A percentile compares a stretch with the other conserved stretches of the same genome.
These are phyloP conservation scores for Saguinus midas DNA, from an alignment of 2,113 vertebrate genomes.

Conservation along the genomic window DNA sequence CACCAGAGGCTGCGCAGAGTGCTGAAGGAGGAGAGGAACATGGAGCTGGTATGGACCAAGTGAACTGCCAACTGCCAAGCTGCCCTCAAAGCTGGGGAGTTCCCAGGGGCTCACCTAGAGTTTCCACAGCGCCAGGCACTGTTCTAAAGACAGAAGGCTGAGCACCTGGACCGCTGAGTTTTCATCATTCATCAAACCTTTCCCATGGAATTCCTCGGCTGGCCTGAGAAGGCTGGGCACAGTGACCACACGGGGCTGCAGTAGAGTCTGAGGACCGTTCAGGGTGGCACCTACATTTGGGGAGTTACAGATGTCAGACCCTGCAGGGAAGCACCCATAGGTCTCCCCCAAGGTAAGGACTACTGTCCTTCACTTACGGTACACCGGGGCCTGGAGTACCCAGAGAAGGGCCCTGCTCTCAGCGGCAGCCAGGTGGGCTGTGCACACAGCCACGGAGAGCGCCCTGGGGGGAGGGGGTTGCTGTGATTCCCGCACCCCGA, in stretches of 20 bases:
- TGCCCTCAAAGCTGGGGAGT: neutral
- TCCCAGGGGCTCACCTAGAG: rapidly evolving
- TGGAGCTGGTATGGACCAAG: rapidly evolving
- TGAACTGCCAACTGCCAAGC: neutral
- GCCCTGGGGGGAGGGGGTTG: too few species aligned
- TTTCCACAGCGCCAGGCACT: rapidly evolving
- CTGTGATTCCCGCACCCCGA: rapidly evolving
- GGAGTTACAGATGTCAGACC: too few species aligned
- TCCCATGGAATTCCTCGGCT: rapidly evolving
- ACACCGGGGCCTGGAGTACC: neutral
- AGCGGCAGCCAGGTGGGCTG: neutral
- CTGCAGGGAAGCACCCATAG: rapidly evolving
- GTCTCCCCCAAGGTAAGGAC: neutral
- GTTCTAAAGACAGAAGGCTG: neutral
- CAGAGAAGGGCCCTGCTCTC: neutral
- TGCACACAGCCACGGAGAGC: rapidly evolving
- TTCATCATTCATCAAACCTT: rapidly evolving
- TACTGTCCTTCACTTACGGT: neutral
- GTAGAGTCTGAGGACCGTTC: too few species aligned
- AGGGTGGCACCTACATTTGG: too few species aligned
- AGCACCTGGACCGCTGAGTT: rapidly evolving
- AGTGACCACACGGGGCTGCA: rapidly evolving
- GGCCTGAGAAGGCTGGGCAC: rapidly evolving
- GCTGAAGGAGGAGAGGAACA: too few species aligned
- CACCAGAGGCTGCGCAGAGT: too few species aligned